Conservation (phyloP, 2,797 vertebrate species). For the Typhlichthys eigenmanni region DNA sequence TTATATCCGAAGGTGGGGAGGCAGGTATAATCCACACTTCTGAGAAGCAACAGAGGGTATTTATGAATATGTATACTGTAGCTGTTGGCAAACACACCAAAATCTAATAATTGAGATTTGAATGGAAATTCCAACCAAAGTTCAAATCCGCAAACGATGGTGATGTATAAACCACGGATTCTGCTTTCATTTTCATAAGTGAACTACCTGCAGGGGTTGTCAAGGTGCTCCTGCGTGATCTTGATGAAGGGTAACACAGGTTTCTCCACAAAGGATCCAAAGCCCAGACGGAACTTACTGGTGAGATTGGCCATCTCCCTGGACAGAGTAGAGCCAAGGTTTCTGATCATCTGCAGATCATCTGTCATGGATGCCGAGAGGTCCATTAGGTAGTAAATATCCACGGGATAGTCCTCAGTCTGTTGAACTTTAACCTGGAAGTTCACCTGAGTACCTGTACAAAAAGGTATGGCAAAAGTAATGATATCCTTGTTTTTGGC, state of each 20-base stretch:
- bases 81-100: not conserved
- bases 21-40: conserved; percentile 71
- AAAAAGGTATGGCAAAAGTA: conserved; percentile 15
- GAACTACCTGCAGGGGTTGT: conserved; percentile 90
- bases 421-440: conserved; percentile 91
- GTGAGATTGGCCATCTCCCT: conserved; percentile 94
- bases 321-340: conserved; percentile 89
- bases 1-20: conserved; percentile 92
- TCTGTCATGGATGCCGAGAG: conserved; percentile 95
- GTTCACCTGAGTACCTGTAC: conserved; percentile 83
- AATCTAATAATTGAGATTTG: not conserved
- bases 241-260: conserved; percentile 93
- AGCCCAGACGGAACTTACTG: conserved; percentile 95
- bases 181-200: not conserved
- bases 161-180: not conserved
- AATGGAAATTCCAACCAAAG: not conserved
- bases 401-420: conserved; percentile 94
- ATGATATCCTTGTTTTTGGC: not conserved
- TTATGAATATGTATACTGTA: not conserved
- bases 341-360: conserved; percentile 89
- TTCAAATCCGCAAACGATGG: conserved; percentile 1
- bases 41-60: conserved; percentile 53
- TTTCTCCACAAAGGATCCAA: conserved; percentile 98
- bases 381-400: conserved; percentile 99
- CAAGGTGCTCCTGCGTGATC: conserved; percentile 83